Conservation (phyloP, 2,797 vertebrate species). For the Hemitrygon akajei region DNA sequence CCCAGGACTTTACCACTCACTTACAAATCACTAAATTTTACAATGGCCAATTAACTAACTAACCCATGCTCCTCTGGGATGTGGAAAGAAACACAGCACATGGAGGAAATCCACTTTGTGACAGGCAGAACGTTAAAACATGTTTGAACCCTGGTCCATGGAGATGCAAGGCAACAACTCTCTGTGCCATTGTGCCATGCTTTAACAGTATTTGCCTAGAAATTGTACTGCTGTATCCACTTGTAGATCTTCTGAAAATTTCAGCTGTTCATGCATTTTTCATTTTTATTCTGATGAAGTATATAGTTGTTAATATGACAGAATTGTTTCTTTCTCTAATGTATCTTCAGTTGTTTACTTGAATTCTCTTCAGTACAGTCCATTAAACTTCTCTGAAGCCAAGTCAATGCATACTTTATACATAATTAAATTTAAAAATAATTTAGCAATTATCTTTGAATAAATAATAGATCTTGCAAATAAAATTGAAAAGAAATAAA, state of each 20-base stretch:
- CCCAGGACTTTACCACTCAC: too few species aligned
- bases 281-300: not conserved
- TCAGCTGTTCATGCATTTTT: not conserved
- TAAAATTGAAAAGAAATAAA: not conserved
- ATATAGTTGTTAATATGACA: not conserved
- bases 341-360: not conserved
- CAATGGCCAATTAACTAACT: too few species aligned
- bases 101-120: too few species aligned
- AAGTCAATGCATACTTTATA: not conserved
- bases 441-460: constrained; percentile 12
- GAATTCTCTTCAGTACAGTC: not conserved
- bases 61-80: too few species aligned
- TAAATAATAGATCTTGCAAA: not conserved
- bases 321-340: not conserved
- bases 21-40: too few species aligned
- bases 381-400: not conserved
- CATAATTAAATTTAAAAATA: not conserved
- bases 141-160: too few species aligned
- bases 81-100: too few species aligned
- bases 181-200: not conserved
- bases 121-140: too few species aligned
- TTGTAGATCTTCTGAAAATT: not conserved
- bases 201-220: not conserved
- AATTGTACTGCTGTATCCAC: not conserved
- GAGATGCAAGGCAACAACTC: not conserved